A percentile compares a stretch with the other conserved stretches of the same genome.
These are phyloP conservation scores for Gorilla gorilla DNA, from an alignment of 2,113 vertebrate genomes.

Conservation along the genomic window DNA sequence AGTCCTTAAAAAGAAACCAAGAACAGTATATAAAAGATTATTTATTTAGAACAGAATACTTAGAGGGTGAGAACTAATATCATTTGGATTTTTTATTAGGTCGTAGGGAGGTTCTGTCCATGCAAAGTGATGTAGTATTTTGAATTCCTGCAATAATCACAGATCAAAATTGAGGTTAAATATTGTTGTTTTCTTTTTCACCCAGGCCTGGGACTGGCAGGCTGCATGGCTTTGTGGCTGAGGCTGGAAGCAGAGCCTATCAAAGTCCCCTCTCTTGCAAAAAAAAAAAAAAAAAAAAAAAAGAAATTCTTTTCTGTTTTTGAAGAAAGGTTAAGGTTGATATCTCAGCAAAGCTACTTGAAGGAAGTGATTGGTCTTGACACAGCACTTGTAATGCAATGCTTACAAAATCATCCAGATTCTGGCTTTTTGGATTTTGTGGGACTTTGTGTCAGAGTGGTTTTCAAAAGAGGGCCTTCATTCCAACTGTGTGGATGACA, in stretches of 20 bases:
- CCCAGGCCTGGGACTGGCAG: neutral
- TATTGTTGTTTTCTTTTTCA: neutral
- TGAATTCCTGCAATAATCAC: neutral
- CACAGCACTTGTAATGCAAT: neutral
- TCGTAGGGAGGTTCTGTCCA: neutral
- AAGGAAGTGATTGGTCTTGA: neutral
- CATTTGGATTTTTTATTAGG: constrained; percentile 12
- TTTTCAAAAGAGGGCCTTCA: constrained; percentile 27
- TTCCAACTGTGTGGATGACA: neutral
- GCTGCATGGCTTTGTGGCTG: neutral
- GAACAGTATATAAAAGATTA: neutral
- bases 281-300: neutral
- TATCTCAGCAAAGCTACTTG: neutral
- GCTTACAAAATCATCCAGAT: neutral
- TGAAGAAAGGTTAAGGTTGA: constrained; percentile 6
- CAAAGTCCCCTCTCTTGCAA: neutral
- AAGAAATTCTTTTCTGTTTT: constrained; percentile 1
- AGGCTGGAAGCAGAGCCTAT: neutral
- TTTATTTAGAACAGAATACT: neutral
- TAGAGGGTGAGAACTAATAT: neutral
- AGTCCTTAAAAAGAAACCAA: neutral
- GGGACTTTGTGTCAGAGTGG: neutral
- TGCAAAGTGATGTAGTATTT: neutral
- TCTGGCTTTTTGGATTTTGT: neutral
- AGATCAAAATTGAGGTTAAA: constrained; percentile 7